A percentile compares a stretch with the other conserved stretches of the same genome.
Conservation (phyloP, 2,888 invertebrate genomes). For the Noctua janthina region DNA sequence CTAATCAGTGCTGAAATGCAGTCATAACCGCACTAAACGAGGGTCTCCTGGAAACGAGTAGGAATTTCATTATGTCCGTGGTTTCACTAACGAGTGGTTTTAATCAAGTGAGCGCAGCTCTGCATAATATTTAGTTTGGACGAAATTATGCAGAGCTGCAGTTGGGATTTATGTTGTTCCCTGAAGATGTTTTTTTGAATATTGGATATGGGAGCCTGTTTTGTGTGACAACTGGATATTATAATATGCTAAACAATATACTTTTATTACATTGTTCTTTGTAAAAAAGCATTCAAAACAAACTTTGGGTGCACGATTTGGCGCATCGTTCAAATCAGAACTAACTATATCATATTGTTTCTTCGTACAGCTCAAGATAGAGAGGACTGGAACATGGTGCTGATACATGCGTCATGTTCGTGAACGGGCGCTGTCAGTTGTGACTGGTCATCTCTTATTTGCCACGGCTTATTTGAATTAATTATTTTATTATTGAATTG, state of each 20-base stretch:
- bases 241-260: neutral
- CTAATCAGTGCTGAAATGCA: slow-evolving; percentile 3
- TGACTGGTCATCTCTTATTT: too few relatives aligned
- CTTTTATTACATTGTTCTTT: neutral
- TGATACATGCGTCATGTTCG: too few relatives aligned
- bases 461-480: too few relatives aligned
- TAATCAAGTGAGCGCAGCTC: slow-evolving; percentile 38
- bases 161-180: neutral
- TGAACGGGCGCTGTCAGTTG: too few relatives aligned
- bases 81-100: slow-evolving; percentile 39
- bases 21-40: neutral
- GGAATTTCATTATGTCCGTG: slow-evolving; percentile 32
- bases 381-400: too few relatives aligned
- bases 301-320: neutral
- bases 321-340: neutral
- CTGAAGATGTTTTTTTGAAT: neutral
- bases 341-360: too few relatives aligned
- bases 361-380: too few relatives aligned
- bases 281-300: neutral
- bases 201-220: neutral
- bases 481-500: too few relatives aligned
- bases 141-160: slow-evolving; percentile 6
- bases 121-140: slow-evolving; percentile 27
- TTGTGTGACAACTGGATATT: neutral
- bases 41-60: slow-evolving; percentile 17